A percentile compares a stretch with the other conserved stretches of the same genome.
Evolutionary conservation across 2,113 vertebrate species (phyloP).

Genomic region (Zosterops japonicus): DNA sequence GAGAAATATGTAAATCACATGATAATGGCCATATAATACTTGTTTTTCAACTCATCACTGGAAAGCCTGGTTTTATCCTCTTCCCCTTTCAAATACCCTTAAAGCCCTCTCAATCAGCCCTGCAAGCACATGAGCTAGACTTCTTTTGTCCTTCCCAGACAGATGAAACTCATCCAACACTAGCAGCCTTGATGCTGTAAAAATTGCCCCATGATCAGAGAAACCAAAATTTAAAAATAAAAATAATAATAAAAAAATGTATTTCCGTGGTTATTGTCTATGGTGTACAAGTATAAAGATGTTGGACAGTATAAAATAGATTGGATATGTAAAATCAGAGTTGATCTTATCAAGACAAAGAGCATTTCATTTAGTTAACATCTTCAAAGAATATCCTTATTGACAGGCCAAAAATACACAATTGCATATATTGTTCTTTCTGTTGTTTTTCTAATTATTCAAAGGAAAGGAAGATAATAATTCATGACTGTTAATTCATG

Average conservation of each 20-base stretch:
- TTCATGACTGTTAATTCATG: neutral
- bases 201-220: neutral
- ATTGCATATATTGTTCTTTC: neutral
- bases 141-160: neutral
- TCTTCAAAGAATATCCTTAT: neutral
- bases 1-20: neutral
- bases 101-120: neutral
- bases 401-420: neutral
- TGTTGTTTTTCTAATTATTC: neutral
- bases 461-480: neutral
- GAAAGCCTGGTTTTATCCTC: neutral
- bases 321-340: neutral
- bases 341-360: neutral
- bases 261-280: neutral
- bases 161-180: neutral
- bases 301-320: neutral
- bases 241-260: neutral
- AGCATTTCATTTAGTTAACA: neutral
- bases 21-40: neutral
- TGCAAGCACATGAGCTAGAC: neutral
- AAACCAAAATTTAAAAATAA: neutral
- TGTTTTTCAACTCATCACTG: neutral
- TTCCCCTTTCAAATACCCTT: neutral
- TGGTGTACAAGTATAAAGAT: neutral
- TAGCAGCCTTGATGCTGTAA: neutral